Conservation (phyloP, 2,888 invertebrate species). For the Atethmia centrago region DNA sequence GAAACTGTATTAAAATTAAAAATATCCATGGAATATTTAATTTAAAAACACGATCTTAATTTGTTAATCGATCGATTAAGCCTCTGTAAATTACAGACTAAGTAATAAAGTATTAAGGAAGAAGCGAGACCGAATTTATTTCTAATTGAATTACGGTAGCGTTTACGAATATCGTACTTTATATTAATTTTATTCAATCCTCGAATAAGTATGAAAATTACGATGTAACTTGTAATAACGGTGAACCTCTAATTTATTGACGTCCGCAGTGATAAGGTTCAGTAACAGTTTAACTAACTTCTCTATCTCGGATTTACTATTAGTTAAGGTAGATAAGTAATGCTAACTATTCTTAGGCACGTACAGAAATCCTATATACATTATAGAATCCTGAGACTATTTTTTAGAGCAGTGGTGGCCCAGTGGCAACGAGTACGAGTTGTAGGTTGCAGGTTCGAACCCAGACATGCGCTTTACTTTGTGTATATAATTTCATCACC, state of each 20-base stretch:
- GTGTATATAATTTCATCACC: too few relatives aligned
- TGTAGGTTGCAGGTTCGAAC: background rate
- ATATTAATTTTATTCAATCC: conserved; percentile 58
- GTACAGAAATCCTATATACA: conserved; percentile 5
- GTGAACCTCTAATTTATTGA: conserved; percentile 50
- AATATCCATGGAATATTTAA: background rate
- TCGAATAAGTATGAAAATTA: conserved; percentile 50
- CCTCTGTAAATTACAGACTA: conserved; percentile 36
- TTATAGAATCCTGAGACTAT: background rate
- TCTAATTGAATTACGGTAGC: conserved; percentile 55
- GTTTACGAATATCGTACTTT: conserved; percentile 52
- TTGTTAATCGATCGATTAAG: conserved; percentile 29
- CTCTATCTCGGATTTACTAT: conserved; percentile 36
- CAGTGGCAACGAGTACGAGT: background rate
- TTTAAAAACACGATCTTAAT: conserved; percentile 11
- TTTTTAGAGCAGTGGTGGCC: background rate
- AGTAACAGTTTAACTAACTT: conserved; percentile 44
- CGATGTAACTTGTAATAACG: conserved; percentile 53
- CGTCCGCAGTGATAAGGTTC: conserved; percentile 34
- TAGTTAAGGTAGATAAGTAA: background rate
- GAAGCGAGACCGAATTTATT: conserved; percentile 42
- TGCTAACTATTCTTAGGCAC: conserved; percentile 6
- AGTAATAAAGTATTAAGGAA: conserved; percentile 47
- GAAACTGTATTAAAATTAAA: background rate
- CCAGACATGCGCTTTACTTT: background rate